Evolutionary conservation across 2,113 vertebrate species (phyloP).

Genomic region (Peucedramus taeniatus): DNA sequence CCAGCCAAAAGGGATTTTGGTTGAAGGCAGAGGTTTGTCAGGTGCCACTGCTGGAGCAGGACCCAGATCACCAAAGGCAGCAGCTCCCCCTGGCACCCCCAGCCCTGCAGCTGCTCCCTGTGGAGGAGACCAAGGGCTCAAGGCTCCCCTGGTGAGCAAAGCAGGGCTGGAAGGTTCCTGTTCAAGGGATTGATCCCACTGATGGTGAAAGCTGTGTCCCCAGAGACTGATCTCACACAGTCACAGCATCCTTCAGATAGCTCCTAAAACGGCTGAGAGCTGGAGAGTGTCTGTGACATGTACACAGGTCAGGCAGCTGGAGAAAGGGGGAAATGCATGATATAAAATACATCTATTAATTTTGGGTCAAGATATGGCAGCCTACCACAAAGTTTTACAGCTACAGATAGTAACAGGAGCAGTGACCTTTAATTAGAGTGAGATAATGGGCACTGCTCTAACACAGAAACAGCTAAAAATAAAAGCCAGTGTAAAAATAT

Average conservation of each 20-base stretch:
- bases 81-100: background rate
- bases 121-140: background rate
- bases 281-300: background rate
- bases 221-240: background rate
- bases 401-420: constrained; percentile 38
- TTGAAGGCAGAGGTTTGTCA: background rate
- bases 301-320: background rate
- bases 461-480: constrained; percentile 54
- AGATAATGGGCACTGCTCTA: constrained; percentile 43
- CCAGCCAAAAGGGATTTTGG: background rate
- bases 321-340: background rate
- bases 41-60: background rate
- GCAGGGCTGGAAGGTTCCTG: rapidly evolving
- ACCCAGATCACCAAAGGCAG: background rate
- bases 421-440: constrained; percentile 55
- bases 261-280: background rate
- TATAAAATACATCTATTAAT: background rate
- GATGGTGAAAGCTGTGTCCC: background rate
- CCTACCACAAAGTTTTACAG: background rate
- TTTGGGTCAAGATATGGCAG: constrained; percentile 3
- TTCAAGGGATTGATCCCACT: background rate
- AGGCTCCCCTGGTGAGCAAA: background rate
- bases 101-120: background rate
- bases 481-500: constrained; percentile 37
- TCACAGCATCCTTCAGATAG: background rate